Evolutionary conservation across 2,113 vertebrate genomes (phyloP), one percentile per base, ranked within the genome.

Genomic region (Cygnus buccinator): DNA sequence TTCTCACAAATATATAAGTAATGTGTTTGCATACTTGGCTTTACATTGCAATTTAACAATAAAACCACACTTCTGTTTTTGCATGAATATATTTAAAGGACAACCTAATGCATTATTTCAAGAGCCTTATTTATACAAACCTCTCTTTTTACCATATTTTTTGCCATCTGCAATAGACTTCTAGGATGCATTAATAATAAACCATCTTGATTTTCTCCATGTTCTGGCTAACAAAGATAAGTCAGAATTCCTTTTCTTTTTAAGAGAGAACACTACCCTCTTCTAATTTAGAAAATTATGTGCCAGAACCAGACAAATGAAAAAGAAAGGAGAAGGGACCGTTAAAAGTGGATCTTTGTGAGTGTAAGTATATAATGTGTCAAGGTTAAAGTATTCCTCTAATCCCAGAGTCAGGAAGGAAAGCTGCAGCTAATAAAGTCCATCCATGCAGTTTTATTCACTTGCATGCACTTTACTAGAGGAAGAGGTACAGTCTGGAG

Each of bases 341-440:
- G 37, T 96, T 88, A 88, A 78, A 93, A 85, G 17, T 87, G 62
- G 87, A 92, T 91, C 85, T 95, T 97, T 97, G 87, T 73, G 85
- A 95, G 89, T 89, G 44, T 74, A 93, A 96, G 67, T 52, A 52
- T 26, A 97, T 87, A 93, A 87, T 59, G 77, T 95, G 96, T 98
- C 96, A 98, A 98, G 97, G 98, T 97, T 98, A 98, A 98, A 98
- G 89, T 77, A 94, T 94, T 96, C 92, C 87, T 94, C 93, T 98
- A 98, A 98, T 98, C 97, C 97, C 23, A 5, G 94, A 90, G 91
- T 91, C 93, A 94, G 87, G 94, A 96, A 95, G 77, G 93, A 97
- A 96, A 96, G 94, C 97, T 95, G 81, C 92, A 82, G 91, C 94
- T 98, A 96, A 97, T 97, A 90, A 97, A 95, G 95, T 96, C 95